Evolutionary conservation across 2,888 invertebrate genomes (phyloP).

Genomic region (Perizoma affinitatum): DNA sequence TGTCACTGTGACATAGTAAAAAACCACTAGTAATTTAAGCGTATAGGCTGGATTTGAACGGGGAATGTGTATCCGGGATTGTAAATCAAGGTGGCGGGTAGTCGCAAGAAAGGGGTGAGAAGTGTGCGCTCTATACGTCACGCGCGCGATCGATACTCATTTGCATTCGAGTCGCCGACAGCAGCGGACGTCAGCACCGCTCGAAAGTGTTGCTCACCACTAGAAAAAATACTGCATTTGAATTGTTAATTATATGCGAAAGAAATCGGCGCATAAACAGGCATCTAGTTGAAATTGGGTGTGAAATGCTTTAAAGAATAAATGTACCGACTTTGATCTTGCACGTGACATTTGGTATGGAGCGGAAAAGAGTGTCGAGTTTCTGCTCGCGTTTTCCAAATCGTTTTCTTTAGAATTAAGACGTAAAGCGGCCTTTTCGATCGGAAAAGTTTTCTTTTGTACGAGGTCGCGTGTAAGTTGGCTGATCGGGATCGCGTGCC

Average conservation of each 20-base stretch:
- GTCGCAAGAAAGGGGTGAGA: slow-evolving; percentile 82
- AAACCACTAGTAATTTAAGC: slow-evolving; percentile 74
- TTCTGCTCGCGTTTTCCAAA: slow-evolving; percentile 32
- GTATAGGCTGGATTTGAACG: slow-evolving; percentile 70
- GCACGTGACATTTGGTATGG: slow-evolving; percentile 17
- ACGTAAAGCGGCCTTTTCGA: slow-evolving; percentile 57
- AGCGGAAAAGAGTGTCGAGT: slow-evolving; percentile 22
- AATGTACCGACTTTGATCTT: slow-evolving; percentile 52
- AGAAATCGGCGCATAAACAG: slow-evolving; percentile 78
- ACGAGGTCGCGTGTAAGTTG: slow-evolving; percentile 71
- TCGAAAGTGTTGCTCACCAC: slow-evolving; percentile 76
- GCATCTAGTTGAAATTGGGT: slow-evolving; percentile 71
- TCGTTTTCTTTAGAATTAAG: slow-evolving; percentile 47
- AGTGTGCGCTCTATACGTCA: slow-evolving; percentile 78
- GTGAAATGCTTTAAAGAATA: slow-evolving; percentile 62
- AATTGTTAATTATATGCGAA: slow-evolving; percentile 77
- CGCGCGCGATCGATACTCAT: slow-evolving; percentile 78
- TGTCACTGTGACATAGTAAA: slow-evolving; percentile 81
- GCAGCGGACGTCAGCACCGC: slow-evolving; percentile 76
- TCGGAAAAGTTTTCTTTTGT: slow-evolving; percentile 70
- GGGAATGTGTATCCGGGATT: slow-evolving; percentile 76
- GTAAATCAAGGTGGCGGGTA: slow-evolving; percentile 81
- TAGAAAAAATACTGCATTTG: slow-evolving; percentile 76
- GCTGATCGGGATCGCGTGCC: slow-evolving; percentile 79
- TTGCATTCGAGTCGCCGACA: slow-evolving; percentile 76